phyloP scores from a whole-genome alignment of 2,797 vertebrate species.

The Sebastes baramenuke region DNA sequence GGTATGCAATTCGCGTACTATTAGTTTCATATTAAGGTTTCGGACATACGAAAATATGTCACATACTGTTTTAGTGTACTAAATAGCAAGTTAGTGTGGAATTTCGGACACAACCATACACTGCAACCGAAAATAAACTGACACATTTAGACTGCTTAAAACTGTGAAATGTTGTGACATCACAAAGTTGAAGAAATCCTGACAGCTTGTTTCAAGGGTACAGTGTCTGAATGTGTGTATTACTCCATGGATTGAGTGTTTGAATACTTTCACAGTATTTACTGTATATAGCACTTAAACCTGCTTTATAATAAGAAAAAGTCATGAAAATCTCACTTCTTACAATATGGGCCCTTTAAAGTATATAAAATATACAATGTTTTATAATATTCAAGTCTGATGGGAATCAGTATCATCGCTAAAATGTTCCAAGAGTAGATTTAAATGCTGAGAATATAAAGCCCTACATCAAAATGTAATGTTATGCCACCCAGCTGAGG shows the following conservation, averaged over 20 bases:
- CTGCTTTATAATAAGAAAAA: background rate
- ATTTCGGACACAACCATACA: too few relatives aligned
- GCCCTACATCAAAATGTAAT: background rate
- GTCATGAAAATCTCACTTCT: background rate
- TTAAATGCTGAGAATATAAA: background rate
- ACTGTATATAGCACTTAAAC: background rate
- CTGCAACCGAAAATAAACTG: too few relatives aligned
- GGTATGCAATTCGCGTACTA: too few relatives aligned
- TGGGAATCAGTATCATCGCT: background rate
- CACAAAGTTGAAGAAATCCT: background rate
- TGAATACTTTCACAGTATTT: background rate
- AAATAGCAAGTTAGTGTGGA: too few relatives aligned
- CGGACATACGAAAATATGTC: rapidly evolving
- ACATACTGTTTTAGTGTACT: too few relatives aligned
- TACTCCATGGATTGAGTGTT: background rate
- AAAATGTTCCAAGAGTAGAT: background rate
- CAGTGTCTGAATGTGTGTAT: background rate
- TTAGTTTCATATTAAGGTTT: too few relatives aligned
- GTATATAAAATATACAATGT: background rate
- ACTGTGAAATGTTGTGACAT: background rate
- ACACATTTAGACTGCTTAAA: too few relatives aligned
- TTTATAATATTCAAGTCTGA: background rate
- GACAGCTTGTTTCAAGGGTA: background rate
- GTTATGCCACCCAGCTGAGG: background rate
- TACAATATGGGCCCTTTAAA: too few relatives aligned